phyloP scores from a whole-genome alignment of 1,140 invertebrate genomes.

The Adelges cooleyi region DNA sequence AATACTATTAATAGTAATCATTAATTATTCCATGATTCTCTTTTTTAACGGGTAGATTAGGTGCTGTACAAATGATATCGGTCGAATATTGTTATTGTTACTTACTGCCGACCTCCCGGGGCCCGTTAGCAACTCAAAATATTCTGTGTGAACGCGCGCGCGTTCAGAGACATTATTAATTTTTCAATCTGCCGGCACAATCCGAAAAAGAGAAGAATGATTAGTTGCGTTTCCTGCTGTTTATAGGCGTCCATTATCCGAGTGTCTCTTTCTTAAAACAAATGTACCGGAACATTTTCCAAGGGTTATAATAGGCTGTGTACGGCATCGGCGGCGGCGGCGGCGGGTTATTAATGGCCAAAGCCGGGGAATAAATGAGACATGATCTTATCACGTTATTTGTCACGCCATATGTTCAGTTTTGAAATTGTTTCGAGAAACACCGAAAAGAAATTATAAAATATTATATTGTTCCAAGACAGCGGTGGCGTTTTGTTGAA shows the following conservation, averaged over 20 bases:
- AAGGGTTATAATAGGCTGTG: too few relatives aligned
- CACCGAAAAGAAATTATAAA: neutral
- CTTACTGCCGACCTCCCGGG: too few relatives aligned
- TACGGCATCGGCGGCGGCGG: neutral
- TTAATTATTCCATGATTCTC: too few relatives aligned
- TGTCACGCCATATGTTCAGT: constrained; percentile 1
- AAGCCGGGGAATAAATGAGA: constrained; percentile 1
- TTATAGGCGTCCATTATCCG: constrained; percentile 1
- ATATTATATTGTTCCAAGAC: neutral
- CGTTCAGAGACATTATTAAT: too few relatives aligned
- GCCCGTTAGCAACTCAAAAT: too few relatives aligned
- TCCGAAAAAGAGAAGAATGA: neutral
- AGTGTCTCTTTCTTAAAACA: neutral
- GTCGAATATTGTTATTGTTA: too few relatives aligned
- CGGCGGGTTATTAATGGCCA: neutral
- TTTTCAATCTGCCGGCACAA: neutral
- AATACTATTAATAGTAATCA: too few relatives aligned
- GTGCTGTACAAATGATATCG: too few relatives aligned
- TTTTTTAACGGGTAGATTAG: too few relatives aligned
- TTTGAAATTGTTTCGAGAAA: neutral
- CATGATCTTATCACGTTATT: constrained; percentile 12
- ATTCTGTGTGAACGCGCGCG: too few relatives aligned
- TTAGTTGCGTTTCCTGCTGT: neutral
- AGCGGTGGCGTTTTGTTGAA: neutral
- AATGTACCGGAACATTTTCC: neutral